phyloP scores from a whole-genome alignment of 1,140 invertebrate species.

The Drosophila tristis region DNA sequence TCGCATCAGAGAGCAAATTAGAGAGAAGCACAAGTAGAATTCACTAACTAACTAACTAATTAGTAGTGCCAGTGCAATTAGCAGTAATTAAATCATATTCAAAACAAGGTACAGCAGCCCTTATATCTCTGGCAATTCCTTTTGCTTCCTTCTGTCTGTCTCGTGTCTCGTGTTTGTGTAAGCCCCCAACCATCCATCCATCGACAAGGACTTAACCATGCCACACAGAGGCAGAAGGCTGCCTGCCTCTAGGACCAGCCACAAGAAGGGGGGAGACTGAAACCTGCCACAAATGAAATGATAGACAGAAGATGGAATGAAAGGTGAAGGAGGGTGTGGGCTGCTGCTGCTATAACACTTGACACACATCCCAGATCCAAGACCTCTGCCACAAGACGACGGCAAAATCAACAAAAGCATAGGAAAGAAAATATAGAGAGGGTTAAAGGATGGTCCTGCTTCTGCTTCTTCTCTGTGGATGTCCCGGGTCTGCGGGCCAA shows the following conservation, averaged over 20 bases:
- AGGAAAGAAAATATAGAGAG: conserved; percentile 11
- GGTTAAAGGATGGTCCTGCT: conserved; percentile 6
- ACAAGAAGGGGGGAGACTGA: conserved; percentile 71
- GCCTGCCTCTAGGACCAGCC: conserved; percentile 68
- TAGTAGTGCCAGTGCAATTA: conserved; percentile 60
- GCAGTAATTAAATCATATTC: conserved; percentile 79
- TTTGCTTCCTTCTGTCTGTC: conserved; percentile 1
- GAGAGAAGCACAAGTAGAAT: neutral
- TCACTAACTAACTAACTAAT: conserved; percentile 50
- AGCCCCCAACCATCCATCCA: conserved; percentile 22
- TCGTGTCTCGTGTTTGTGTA: conserved; percentile 51
- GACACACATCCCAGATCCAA: conserved; percentile 61
- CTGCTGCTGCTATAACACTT: conserved; percentile 45
- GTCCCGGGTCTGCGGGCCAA: conserved; percentile 49
- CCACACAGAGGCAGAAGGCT: conserved; percentile 51
- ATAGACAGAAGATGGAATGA: conserved; percentile 26
- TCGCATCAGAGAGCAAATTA: conserved; percentile 2
- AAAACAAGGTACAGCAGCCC: conserved; percentile 36
- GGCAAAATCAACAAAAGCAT: conserved; percentile 54
- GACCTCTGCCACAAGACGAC: conserved; percentile 14
- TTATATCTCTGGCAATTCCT: conserved; percentile 15
- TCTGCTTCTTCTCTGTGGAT: conserved; percentile 18
- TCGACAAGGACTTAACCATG: conserved; percentile 64
- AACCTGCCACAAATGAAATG: conserved; percentile 16
- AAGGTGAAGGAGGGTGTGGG: conserved; percentile 40